phyloP scores from a whole-genome alignment of 2,888 invertebrate genomes.

The Cantharis lateralis region DNA sequence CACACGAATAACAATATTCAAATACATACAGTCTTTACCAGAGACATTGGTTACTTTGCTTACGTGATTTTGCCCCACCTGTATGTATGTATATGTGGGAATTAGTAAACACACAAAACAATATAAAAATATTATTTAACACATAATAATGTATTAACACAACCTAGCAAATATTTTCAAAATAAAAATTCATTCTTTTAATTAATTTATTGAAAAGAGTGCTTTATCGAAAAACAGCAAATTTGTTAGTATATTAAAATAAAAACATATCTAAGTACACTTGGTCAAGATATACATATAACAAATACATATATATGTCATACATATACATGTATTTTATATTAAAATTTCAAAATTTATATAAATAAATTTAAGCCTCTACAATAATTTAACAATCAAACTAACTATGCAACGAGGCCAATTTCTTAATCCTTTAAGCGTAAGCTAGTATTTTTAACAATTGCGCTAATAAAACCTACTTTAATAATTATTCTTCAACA shows the following conservation, averaged over 20 bases:
- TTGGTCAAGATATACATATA: constrained; percentile 43
- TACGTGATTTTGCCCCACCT: constrained; percentile 60
- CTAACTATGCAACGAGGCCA: constrained; percentile 53
- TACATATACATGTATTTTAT: constrained; percentile 31
- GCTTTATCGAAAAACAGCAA: constrained; percentile 47
- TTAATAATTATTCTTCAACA: background rate
- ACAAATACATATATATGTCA: constrained; percentile 29
- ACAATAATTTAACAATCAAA: constrained; percentile 53
- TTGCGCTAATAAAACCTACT: background rate
- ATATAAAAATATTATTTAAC: constrained; percentile 48
- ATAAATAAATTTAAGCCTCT: constrained; percentile 55
- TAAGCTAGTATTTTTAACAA: constrained; percentile 1
- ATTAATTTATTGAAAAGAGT: constrained; percentile 49
- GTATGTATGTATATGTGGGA: constrained; percentile 58
- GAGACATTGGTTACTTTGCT: constrained; percentile 58
- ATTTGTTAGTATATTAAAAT: constrained; percentile 52
- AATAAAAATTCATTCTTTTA: constrained; percentile 49
- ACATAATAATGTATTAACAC: constrained; percentile 51
- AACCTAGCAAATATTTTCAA: constrained; percentile 50
- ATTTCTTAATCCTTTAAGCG: constrained; percentile 34
- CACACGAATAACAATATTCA: constrained; percentile 57
- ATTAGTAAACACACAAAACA: constrained; percentile 56
- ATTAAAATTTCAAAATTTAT: constrained; percentile 47
- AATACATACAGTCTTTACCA: constrained; percentile 59
- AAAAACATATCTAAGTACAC: constrained; percentile 52